phyloP scores from a whole-genome alignment of 2,113 vertebrate genomes.

The Tringa solitaria region DNA sequence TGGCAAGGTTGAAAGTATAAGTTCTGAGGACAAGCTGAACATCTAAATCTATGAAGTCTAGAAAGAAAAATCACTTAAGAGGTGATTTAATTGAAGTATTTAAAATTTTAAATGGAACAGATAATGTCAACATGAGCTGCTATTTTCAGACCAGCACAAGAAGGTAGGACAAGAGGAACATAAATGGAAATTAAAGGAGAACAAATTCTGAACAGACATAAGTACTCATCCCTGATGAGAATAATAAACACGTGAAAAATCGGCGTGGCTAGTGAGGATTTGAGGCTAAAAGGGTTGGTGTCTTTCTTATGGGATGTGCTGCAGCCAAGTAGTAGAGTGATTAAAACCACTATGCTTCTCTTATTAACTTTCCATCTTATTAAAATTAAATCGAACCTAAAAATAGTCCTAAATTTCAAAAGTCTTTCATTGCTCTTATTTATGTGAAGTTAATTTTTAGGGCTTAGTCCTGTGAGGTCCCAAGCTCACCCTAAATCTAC shows the following conservation, averaged over 20 bases:
- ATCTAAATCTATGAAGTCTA: constrained; percentile 44
- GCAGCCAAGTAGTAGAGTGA: background rate
- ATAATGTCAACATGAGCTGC: constrained; percentile 64
- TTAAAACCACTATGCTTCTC: background rate
- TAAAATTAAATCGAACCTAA: background rate
- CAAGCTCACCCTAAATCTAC: background rate
- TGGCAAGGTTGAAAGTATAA: constrained; percentile 63
- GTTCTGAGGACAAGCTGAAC: constrained; percentile 49
- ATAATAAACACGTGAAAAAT: constrained; percentile 57
- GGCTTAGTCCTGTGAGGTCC: background rate
- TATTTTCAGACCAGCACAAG: constrained; percentile 56
- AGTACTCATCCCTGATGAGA: constrained; percentile 47
- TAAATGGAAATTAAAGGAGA: constrained; percentile 64
- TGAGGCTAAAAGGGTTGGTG: background rate
- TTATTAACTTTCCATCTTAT: background rate
- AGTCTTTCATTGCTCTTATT: background rate
- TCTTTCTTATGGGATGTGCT: background rate
- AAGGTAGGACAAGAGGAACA: constrained; percentile 59
- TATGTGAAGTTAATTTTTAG: background rate
- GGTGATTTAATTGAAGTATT: constrained; percentile 69
- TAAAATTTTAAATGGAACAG: constrained; percentile 63
- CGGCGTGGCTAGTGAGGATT: background rate
- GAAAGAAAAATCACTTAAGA: constrained; percentile 57
- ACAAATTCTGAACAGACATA: constrained; percentile 63
- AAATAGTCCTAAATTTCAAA: background rate